These are phyloP conservation scores for Boloria euphrosyne DNA, from an alignment of 2,888 invertebrate genomes.

Conservation along the genomic window DNA sequence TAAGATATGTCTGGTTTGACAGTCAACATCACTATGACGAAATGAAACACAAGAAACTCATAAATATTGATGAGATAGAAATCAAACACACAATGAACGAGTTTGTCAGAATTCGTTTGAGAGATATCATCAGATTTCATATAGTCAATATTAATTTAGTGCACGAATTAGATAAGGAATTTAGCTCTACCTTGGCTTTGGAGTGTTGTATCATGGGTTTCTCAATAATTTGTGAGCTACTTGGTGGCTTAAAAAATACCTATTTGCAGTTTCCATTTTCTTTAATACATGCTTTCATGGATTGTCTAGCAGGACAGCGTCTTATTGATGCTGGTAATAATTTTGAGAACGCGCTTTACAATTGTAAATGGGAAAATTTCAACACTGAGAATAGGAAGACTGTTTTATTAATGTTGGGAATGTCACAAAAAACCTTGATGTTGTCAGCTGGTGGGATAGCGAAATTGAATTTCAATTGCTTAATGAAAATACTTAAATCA, in stretches of 20 bases:
- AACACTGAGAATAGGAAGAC: conserved; percentile 54
- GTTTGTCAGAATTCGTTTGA: conserved; percentile 47
- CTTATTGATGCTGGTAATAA: conserved; percentile 55
- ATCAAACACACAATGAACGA: conserved; percentile 44
- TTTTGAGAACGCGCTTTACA: conserved; percentile 57
- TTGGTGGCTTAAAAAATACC: conserved; percentile 61
- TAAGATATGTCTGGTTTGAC: conserved; percentile 53
- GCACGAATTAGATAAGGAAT: conserved; percentile 49
- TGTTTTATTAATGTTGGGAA: conserved; percentile 55
- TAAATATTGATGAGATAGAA: conserved; percentile 10
- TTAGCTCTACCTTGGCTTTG: conserved; percentile 50
- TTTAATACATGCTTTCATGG: conserved; percentile 54
- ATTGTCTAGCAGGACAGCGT: conserved; percentile 60
- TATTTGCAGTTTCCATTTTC: conserved; percentile 56
- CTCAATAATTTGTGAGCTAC: conserved; percentile 55
- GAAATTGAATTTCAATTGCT: conserved; percentile 50
- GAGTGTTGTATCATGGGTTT: conserved; percentile 53
- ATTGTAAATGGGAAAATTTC: conserved; percentile 64
- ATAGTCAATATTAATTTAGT: conserved; percentile 48
- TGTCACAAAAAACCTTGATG: conserved; percentile 56
- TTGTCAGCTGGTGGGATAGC: conserved; percentile 63
- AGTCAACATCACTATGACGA: conserved; percentile 41
- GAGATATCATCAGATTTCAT: conserved; percentile 50
- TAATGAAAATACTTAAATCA: conserved; percentile 55
- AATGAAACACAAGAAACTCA: conserved; percentile 13